Evolutionary conservation across 2,888 invertebrate species (phyloP), one percentile per base, ranked within the genome.

Genomic region (Horisme vitalbata): DNA sequence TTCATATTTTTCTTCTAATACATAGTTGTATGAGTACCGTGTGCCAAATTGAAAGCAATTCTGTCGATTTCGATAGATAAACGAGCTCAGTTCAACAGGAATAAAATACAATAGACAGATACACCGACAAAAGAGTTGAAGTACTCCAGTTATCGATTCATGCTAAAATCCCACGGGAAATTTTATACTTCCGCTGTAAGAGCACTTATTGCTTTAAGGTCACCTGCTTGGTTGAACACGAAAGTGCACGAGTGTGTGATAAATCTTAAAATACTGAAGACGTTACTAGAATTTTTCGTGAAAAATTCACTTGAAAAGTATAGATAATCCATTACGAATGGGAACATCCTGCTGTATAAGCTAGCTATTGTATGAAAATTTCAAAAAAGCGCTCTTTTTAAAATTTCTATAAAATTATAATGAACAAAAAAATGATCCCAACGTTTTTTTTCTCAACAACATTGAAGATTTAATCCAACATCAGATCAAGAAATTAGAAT

Each of bases 161-260:
- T 36, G 36, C 49, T 43, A 35, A 55, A 55, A 51, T 61, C 61
- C 59, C 65, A 55, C 57, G 65, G 63, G 65, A 65, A 65, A 53
- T 53, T 44, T 52, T 52, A 57, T 47, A 14, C 52, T 52, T 57
- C 55, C 55, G 45, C 34, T 44, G 49, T 36, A 45, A 43, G 35
- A 49, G 39, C 45, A 49, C 53, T 59, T 55, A 52, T 54, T 49
- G 43, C 48, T 49, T 53, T 41, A 36, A 41, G 41, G 33, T 50
- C 41, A 50, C 48, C 48, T 48, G 48, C 48, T 48, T 26, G 26
- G 38, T 26, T 39, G 34, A 43, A 44, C 43, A 27, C 11, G 38
- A 38, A 48, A 47, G 41, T 33, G 28, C 37, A 41, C 35, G 35
- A 37, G 20, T 38, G 35, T 33, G 35, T 41, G 33, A 31, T 36